Evolutionary conservation across 1,140 invertebrate species (phyloP), one percentile per base, ranked within the genome.

Genomic region (Semibalanus balanoides): DNA sequence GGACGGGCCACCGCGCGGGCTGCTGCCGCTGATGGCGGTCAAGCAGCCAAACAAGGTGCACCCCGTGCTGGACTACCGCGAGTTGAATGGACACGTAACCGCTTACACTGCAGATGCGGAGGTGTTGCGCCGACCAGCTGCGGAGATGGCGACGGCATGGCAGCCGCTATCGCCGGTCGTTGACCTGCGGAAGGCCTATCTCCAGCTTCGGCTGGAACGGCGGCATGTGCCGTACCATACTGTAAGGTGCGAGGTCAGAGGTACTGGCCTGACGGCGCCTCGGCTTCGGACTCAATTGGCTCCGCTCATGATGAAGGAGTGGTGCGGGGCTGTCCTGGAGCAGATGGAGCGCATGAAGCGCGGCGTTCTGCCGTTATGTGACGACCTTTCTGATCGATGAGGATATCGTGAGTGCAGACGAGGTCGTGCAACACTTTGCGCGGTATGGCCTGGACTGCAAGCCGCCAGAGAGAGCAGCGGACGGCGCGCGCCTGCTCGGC

Each of bases 181-280:
- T 22, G 29, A 74, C 74, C 74, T 30, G 43, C 69, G 69, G 25
- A 74, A 30, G 25, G 74, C 74, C 25, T 74, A 74, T 29, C 74
- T 74, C 3, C 74, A 74, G 43, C 31, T 74, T 5, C 25, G 22
- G 25, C 25, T 74, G 25, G 31, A 74, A 25, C 22, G n/a, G 43
- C 22, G n/a, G n/a, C 74, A 9, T 22, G 5, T 5, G 74, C 25
- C 74, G 31, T 74, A 74, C 25, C 74, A 74, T 5, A 74, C 74
- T 11, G 31, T 74, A 25, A 9, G 25, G 31, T 74, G 31, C 7
- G 43, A 25, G 74, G 74, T 27, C 74, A 30, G 7, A 5, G n/a
- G 74, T 25, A 11, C 22, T 74, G n/a, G 74, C 29, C 25, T 74
- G 74, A 74, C 74, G n/a, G 31, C 7, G 74, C 7, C 43, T 74